Conservation (phyloP, 2,888 invertebrate species). For the Noctua pronuba region DNA sequence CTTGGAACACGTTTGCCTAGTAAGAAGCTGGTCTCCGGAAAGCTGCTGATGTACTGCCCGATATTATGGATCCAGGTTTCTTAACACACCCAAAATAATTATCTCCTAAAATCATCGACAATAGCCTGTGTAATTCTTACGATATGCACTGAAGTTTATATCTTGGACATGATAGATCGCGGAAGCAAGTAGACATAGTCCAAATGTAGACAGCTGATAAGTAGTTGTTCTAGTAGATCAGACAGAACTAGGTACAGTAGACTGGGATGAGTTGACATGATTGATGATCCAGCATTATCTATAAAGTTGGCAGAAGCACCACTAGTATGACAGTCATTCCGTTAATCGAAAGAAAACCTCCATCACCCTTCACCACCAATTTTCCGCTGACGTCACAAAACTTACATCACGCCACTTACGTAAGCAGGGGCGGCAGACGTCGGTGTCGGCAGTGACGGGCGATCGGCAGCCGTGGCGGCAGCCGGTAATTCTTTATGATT, state of each 20-base stretch:
- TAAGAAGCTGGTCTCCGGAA: background rate
- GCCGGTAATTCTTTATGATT: constrained; percentile 87
- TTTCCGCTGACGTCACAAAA: constrained; percentile 52
- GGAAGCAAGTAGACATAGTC: background rate
- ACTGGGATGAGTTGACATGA: background rate
- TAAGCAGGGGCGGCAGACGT: constrained; percentile 62
- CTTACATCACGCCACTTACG: constrained; percentile 63
- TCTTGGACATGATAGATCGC: background rate
- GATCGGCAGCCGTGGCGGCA: constrained; percentile 74
- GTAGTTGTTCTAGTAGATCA: background rate
- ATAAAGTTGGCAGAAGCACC: too few species aligned
- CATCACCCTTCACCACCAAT: constrained; percentile 21
- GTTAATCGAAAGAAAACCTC: background rate
- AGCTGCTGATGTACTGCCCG: background rate
- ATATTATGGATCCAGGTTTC: background rate
- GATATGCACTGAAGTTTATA: background rate
- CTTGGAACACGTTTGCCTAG: background rate
- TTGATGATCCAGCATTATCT: background rate
- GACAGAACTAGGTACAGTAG: background rate
- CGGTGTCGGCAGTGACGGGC: constrained; percentile 56
- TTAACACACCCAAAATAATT: background rate
- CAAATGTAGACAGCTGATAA: background rate
- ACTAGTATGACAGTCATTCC: background rate
- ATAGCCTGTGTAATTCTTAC: too few species aligned
- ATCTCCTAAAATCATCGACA: background rate